phyloP scores from a whole-genome alignment of 2,888 invertebrate genomes.

The Allolobophora icterica region DNA sequence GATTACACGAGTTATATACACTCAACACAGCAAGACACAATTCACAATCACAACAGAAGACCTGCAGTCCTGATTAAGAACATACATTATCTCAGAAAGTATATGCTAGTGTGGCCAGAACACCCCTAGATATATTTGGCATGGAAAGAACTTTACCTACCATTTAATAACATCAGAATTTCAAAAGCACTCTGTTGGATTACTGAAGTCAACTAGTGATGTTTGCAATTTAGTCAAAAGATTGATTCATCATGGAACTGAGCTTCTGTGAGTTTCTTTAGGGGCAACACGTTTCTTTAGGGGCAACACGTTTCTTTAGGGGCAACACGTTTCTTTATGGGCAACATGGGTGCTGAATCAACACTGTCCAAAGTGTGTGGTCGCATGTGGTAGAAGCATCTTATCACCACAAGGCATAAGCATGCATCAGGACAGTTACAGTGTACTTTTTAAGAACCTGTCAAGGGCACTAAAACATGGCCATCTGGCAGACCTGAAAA shows the following conservation, averaged over 20 bases:
- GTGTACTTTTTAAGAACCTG: neutral
- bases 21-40: neutral
- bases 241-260: neutral
- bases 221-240: neutral
- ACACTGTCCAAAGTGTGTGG: neutral
- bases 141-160: neutral
- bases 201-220: neutral
- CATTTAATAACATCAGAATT: neutral
- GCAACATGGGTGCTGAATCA: neutral
- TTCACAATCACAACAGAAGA: neutral
- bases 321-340: neutral
- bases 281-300: too few species aligned
- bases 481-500: neutral
- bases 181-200: neutral
- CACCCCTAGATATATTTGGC: neutral
- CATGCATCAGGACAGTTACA: neutral
- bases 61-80: neutral
- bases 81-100: neutral
- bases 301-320: neutral
- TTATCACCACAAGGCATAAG: too few species aligned
- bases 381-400: neutral
- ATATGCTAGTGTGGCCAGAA: neutral
- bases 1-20: neutral
- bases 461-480: neutral
- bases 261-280: too few species aligned